A percentile compares a stretch with the other conserved stretches of the same genome.
These are phyloP conservation scores for Porites lutea DNA, from an alignment of 64 coral and sea anemone genomes.

Conservation along the genomic window DNA sequence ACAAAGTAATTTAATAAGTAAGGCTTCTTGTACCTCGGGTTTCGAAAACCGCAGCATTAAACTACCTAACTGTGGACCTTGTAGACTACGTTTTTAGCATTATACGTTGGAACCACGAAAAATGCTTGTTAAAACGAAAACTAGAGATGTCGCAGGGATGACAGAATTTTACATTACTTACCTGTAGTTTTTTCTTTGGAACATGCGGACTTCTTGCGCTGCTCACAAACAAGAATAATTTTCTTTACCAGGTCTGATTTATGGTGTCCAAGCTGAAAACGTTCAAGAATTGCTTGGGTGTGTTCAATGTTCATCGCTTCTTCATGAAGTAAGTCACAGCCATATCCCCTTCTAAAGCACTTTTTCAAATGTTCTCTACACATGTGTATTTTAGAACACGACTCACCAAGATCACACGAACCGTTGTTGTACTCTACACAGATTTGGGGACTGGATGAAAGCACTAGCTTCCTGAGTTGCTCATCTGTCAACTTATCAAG, in stretches of 20 bases:
- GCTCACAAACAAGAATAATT: not conserved
- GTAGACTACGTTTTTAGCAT: no score
- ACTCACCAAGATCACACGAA: slow-evolving; percentile 19
- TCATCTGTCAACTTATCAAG: slow-evolving; percentile 42
- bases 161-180: not conserved
- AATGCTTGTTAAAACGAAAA: no score
- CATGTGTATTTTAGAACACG: slow-evolving; percentile 31
- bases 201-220: not conserved
- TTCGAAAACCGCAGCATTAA: no score
- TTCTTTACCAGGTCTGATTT: no score
- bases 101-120: no score
- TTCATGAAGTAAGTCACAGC: slow-evolving; percentile 22
- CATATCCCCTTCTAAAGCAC: not conserved
- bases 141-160: no score
- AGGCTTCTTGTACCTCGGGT: no score
- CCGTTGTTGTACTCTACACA: slow-evolving; percentile 65
- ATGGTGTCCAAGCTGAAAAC: not conserved
- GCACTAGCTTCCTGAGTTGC: slow-evolving; percentile 11
- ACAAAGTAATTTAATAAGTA: no score
- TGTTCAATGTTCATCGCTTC: not conserved
- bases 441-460: slow-evolving; percentile 12
- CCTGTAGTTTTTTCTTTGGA: not conserved
- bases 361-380: slow-evolving; percentile 28
- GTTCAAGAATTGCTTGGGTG: slow-evolving; percentile 11
- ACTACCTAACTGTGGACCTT: no score